Evolutionary conservation across 1,140 invertebrate genomes (phyloP), one percentile per base, ranked within the genome.

Genomic region (Drosophila serrata): DNA sequence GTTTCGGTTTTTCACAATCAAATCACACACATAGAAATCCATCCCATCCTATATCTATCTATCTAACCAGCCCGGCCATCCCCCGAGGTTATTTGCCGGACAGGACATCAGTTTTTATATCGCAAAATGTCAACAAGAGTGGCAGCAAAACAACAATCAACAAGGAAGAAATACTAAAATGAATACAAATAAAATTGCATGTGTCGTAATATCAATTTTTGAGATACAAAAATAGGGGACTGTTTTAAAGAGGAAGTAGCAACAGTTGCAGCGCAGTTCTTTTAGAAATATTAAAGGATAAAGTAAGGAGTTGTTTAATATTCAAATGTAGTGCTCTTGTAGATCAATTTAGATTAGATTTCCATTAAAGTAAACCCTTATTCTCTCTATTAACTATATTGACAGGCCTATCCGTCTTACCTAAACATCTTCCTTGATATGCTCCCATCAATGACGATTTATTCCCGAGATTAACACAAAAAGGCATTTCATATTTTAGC

Each of bases 401-500:
- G 4, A 9, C 2, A 12, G 17, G 11, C 40, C 8, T 17, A 46
- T 3, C 7, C 6, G 6, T 8, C 3, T 15, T 24, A 8, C 1
- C 17, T 13, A 17, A 22, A 22, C 15, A 40, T 45, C 40, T 42
- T 33, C 9, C n/a, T 29, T 5, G 15, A 17, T 5, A 1, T 15
- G 1, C 35, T 53, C 8, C 40, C 39, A 35, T 37, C 4, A 37
- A 19, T 6, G 13, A 37, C 63, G 58, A 90, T 87, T 77, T 74
- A 84, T 87, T 60, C 48, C 45, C 35, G 11, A 46, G 61, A 82
- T 87, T 64, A 68, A 76, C 67, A 29, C 75, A 46, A 78, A 78
- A 68, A 65, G 64, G 64, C 85, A 57, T 80, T 87, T 84, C 85
- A 90, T 87, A 87, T 84, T 87, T 87, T 53, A 84, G 80, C 76